Evolutionary conservation across 1,140 invertebrate species (phyloP), one percentile per base, ranked within the genome.

Genomic region (Drosophila mojavensis): DNA sequence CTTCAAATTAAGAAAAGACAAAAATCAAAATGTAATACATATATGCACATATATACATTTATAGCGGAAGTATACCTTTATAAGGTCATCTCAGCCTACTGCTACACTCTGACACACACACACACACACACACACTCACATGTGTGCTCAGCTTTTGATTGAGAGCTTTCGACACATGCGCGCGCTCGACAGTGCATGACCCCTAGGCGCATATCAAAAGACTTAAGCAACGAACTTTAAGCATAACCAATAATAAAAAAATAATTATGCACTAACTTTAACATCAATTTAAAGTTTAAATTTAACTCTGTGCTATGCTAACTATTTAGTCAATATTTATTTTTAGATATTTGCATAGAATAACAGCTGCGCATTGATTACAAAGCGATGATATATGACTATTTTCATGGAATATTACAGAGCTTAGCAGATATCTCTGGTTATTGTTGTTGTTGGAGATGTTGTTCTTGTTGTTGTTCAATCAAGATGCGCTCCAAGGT

Each of bases 401-500:
- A 11, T 13, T 15, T 48, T 58, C 50, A 71, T 56, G 24, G 43
- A 65, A 55, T 63, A 54, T 64, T 70, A 72, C 54, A 61, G 13
- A 43, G 41, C n/a, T 47, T 26, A 26, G 36, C n/a, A 11, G 9
- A 6, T 15, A 28, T 36, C 20, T 24, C 20, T 36, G 33, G 33
- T 36, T 36, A 6, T 39, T 11, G 36, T 39, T 39, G 36, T 39
- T 39, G 10, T 39, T 11, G 36, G 3, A 11, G 36, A 11, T 11
- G 15, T 50, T 20, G 20, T 47, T 61, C 47, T 50, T 48, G 48
- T 55, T 50, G 15, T 60, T 60, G 59, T 41, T n/a, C n/a, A 86
- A 83, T 82, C 79, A 82, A 86, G 83, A 86, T 86, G 83, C 79
- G 84, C 80, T 59, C 54, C 83, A 83, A 88, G 80, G 83, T 80